Conservation (phyloP, 2,888 invertebrate genomes). For the Charanyca ferruginea region DNA sequence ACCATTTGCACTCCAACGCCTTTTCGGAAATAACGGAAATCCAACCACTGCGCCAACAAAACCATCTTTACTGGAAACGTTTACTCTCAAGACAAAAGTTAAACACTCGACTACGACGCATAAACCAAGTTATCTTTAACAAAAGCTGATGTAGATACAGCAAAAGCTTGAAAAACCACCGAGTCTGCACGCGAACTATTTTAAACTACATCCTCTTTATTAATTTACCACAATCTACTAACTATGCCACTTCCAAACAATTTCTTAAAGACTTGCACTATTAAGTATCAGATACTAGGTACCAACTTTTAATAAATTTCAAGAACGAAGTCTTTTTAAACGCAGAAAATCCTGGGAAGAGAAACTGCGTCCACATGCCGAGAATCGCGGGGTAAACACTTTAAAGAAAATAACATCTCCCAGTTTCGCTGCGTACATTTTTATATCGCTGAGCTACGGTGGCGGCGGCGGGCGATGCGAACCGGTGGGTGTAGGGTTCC, state of each 20-base stretch:
- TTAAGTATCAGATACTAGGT: constrained; percentile 17
- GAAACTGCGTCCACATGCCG: constrained; percentile 53
- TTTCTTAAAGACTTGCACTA: constrained; percentile 32
- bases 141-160: constrained; percentile 16
- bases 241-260: constrained; percentile 39
- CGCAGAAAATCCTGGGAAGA: constrained; percentile 37
- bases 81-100: not conserved
- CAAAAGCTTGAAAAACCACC: constrained; percentile 21
- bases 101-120: constrained; percentile 2
- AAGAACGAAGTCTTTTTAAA: constrained; percentile 34
- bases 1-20: too few species aligned
- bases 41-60: constrained; percentile 4
- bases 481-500: constrained; percentile 22
- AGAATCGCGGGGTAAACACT: constrained; percentile 67
- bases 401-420: constrained; percentile 70
- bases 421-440: constrained; percentile 62
- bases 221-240: constrained; percentile 49
- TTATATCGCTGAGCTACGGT: constrained; percentile 49
- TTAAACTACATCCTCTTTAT: constrained; percentile 42
- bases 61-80: not conserved
- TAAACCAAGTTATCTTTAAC: constrained; percentile 13
- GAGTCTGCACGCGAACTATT: constrained; percentile 41
- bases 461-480: constrained; percentile 36
- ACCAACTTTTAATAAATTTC: constrained; percentile 47
- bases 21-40: too few species aligned